Base-by-base conservation (phyloP, 2,888 invertebrate species). In the Thera obeliscata region DNA sequence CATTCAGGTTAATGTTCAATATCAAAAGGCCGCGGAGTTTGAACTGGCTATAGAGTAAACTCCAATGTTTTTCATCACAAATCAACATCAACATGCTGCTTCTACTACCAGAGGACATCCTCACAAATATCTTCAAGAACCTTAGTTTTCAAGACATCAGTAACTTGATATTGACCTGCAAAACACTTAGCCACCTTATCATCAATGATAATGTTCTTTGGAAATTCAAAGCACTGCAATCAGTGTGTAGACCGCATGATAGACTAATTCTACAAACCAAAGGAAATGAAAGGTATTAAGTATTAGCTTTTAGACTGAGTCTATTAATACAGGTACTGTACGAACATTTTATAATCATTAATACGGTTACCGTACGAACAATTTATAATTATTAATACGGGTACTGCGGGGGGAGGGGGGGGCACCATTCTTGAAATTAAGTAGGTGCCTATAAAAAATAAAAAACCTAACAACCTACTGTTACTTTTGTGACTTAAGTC, bases 81-180 rank as follows among this genome's bases (percentile, higher is more conserved):
- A 50, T 22, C 41, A 59, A 61, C 66, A 66, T 67, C 61, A 65
- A 73, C 56, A 64, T 78, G 64, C 64, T 82, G 56, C 65, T 69
- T 49, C 66, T 80, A 54, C 73, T 92, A 54, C 92, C 92, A 9
- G 68, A 83, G n/a, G 89, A 91, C 75, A 79, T 92, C 66, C 73
- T 91, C 61, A 66, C 84, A 22, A 79, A 81, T 71, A 89, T 93
- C 67, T 78, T 91, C 22, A 83, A 74, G 66, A 77, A 81, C 58
- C 78, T 93, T 69, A 64, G 75, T 52, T 50, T 79, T 71, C 5
- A 68, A 58, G 93, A 93, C 68, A 73, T 93, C 54, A 72, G 76
- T 63, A 90, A 83, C 84, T 73, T 92, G 63, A 89, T 92, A 81
- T 70, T 87, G 57, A 83, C 88, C 36, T 90, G 90, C 74, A 91